Evolutionary conservation across 2,797 vertebrate species (phyloP), one percentile per base, ranked within the genome.

Genomic region (Scomberomorus guttatus): DNA sequence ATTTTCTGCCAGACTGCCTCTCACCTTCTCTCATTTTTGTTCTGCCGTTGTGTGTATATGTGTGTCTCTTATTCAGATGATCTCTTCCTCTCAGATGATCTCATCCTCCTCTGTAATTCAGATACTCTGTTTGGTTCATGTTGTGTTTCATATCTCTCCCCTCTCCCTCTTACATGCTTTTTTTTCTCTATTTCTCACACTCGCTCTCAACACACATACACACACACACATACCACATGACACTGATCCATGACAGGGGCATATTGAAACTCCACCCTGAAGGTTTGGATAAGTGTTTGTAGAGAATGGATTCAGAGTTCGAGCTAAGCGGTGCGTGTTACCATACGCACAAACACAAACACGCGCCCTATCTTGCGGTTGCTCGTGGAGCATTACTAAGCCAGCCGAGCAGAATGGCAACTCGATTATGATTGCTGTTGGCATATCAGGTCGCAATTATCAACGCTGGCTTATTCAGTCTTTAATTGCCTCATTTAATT

Each of bases 401-500:
- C 86, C 87, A 85, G 82, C 89, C 65, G 75, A 91, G 92, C 90
- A 91, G 90, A 92, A 93, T 91, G 82, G 88, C 86, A 68, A 90
- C 86, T 93, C 92, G 89, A 92, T 95, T 95, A 92, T 94, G 94
- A 95, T 92, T 93, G 92, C 93, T 89, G 75, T 91, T 90, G 93
- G 94, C 93, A 87, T 94, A 95, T 94, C 93, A 84, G 93, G 93
- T 92, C 78, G 81, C 87, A 94, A 94, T 95, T 95, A 95, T 95
- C 93, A 93, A 93, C 89, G 87, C 90, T 71, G 90, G 91, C 93
- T 95, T 94, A 95, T 95, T 95, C 93, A 91, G 90, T 94, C 92
- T 95, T 94, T 96, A 95, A 96, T 96, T 95, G 93, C 94, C 92
- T 96, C 93, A 94, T 95, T 95, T 95, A 95, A 95, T 96, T 94